Percentiles rank a stretch among this genome's conserved stretches.
Evolutionary conservation across 2,888 invertebrate species (phyloP).

Genomic region (Meiosimyza decipiens): DNA sequence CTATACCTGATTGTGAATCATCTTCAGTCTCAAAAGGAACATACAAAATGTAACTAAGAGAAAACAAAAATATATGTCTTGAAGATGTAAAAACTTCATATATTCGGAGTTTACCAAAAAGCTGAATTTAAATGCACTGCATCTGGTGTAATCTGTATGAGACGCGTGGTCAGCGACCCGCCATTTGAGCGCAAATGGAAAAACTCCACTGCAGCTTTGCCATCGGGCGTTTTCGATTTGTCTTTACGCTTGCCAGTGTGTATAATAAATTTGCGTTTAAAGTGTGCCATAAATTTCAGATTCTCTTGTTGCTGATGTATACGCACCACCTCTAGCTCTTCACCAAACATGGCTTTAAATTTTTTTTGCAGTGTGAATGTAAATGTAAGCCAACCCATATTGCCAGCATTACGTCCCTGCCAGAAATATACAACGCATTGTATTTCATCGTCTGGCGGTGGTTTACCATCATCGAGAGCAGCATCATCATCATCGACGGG

Average conservation of each 20-base stretch:
- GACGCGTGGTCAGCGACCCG: constrained; percentile 90
- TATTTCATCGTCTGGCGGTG: constrained; percentile 69
- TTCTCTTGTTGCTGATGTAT: constrained; percentile 99
- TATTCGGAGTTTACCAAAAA: constrained; percentile 79
- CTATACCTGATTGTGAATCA: constrained; percentile 82
- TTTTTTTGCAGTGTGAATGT: constrained; percentile 96
- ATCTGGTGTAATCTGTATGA: constrained; percentile 90
- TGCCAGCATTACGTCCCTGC: constrained; percentile 97
- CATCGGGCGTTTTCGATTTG: constrained; percentile 61
- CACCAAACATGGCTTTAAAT: constrained; percentile 87
- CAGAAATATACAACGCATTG: constrained; percentile 99
- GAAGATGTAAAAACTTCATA: not conserved
- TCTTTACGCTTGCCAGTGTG: constrained; percentile 85
- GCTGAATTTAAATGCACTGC: constrained; percentile 89
- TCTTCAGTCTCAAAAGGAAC: constrained; percentile 91
- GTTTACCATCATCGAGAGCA: constrained; percentile 54
- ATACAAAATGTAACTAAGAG: constrained; percentile 86
- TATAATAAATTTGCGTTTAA: constrained; percentile 93
- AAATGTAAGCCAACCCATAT: constrained; percentile 99
- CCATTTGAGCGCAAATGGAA: constrained; percentile 97
- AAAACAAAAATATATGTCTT: not conserved
- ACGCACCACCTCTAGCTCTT: constrained; percentile 92
- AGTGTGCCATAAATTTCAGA: constrained; percentile 97
- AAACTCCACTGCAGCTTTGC: constrained; percentile 80
- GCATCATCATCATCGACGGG: constrained; percentile 73